Evolutionary conservation across 2,888 invertebrate species (phyloP).

Genomic region (Sisyra terminalis): DNA sequence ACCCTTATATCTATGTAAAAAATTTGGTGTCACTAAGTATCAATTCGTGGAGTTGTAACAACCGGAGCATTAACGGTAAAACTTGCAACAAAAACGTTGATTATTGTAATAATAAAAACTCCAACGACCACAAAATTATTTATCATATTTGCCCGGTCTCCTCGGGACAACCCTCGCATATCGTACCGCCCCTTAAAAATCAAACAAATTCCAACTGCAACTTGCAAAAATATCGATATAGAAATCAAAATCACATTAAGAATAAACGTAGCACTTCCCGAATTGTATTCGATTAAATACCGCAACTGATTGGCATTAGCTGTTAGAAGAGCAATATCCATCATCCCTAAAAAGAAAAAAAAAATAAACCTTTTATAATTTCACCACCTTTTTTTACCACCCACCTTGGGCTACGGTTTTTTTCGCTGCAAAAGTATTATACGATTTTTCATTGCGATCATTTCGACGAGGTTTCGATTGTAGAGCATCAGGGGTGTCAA

Average conservation of each 20-base stretch:
- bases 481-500: not conserved
- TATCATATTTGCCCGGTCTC: constrained; percentile 29
- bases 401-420: constrained; percentile 38
- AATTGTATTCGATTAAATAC: constrained; percentile 42
- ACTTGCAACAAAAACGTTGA: constrained; percentile 49
- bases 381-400: not conserved
- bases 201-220: constrained; percentile 40
- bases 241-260: constrained; percentile 37
- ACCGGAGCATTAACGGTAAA: constrained; percentile 30
- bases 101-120: constrained; percentile 47
- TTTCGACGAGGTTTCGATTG: not conserved
- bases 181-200: constrained; percentile 42
- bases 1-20: too few relatives aligned
- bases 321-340: constrained; percentile 52
- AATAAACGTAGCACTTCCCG: constrained; percentile 36
- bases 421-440: constrained; percentile 33
- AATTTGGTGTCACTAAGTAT: too few relatives aligned
- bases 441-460: constrained; percentile 13
- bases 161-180: constrained; percentile 31
- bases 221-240: constrained; percentile 42
- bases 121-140: constrained; percentile 45
- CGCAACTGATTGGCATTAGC: constrained; percentile 54
- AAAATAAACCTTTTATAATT: not conserved
- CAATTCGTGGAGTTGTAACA: too few relatives aligned
- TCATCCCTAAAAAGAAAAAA: constrained; percentile 32